Evolutionary conservation across 2,113 vertebrate genomes (phyloP).

Genomic region (Pterocles burchelli): DNA sequence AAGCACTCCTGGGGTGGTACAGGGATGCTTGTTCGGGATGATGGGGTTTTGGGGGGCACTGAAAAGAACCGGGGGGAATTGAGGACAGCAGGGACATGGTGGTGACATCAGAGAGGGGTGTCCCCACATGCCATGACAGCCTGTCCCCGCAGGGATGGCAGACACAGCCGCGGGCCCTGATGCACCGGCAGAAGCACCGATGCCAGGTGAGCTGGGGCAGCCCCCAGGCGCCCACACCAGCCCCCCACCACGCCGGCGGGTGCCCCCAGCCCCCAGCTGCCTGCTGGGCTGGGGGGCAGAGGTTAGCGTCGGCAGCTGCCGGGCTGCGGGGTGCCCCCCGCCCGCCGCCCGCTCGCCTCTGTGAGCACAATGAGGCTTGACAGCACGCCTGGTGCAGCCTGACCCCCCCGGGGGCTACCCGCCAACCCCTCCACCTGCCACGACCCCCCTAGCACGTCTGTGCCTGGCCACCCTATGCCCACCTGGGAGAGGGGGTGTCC

Average conservation of each 20-base stretch:
- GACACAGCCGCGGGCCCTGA: neutral
- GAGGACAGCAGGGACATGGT: neutral
- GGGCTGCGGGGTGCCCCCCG: conserved; percentile 29
- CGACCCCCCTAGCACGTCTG: fast-evolving
- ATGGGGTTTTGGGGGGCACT: neutral
- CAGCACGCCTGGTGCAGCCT: neutral
- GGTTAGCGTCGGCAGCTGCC: conserved; percentile 68
- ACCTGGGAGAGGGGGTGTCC: neutral
- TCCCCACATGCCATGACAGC: neutral
- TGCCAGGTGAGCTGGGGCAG: neutral
- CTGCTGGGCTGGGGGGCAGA: conserved; percentile 44
- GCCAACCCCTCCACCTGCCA: neutral
- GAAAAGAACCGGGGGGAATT: neutral
- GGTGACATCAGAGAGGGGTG: neutral
- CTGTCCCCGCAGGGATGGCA: neutral
- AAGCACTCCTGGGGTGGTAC: neutral
- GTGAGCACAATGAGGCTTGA: conserved; percentile 60
- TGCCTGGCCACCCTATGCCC: no score
- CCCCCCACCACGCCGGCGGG: neutral
- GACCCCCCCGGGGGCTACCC: neutral
- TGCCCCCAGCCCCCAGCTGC: neutral
- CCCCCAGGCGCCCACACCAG: neutral
- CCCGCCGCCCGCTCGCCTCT: conserved; percentile 31
- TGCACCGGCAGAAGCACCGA: neutral
- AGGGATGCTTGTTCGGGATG: neutral